Evolutionary conservation across 2,797 vertebrate species (phyloP).

Genomic region (Trachops cirrhosus): DNA sequence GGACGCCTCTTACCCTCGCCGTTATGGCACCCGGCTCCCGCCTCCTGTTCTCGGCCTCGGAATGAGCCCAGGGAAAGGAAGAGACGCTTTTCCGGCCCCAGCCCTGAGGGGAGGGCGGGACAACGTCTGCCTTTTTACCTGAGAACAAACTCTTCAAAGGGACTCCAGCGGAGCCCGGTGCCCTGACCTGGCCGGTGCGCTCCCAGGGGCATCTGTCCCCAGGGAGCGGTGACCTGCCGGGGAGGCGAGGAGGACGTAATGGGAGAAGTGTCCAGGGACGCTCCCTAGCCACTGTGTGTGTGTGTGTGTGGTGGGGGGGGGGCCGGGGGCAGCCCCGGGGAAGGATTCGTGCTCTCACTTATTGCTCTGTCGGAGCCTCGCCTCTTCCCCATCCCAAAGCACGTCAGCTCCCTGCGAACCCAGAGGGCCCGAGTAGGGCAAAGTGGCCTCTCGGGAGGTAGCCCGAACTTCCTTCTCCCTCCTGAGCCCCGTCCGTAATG

Average conservation of each 20-base stretch:
- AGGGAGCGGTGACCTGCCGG: background rate
- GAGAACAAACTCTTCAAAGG: slow-evolving; percentile 70
- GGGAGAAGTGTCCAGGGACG: background rate
- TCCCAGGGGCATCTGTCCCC: background rate
- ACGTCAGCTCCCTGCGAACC: background rate
- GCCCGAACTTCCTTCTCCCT: background rate
- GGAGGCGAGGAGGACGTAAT: background rate
- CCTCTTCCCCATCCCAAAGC: background rate
- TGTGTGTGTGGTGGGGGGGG: no score
- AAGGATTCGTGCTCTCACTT: background rate
- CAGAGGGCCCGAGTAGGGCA: background rate
- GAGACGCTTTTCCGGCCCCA: background rate
- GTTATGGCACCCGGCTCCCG: background rate
- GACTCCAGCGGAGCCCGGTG: background rate
- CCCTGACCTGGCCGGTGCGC: background rate
- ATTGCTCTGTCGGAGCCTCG: background rate
- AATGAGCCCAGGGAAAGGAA: background rate
- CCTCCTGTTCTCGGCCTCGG: background rate
- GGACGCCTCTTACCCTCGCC: background rate
- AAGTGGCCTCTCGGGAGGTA: background rate
- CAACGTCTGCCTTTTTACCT: slow-evolving; percentile 22
- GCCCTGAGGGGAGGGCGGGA: background rate
- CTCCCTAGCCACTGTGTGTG: background rate
- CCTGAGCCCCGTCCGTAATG: background rate
- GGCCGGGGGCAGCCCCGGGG: background rate